These are phyloP conservation scores for Callyntrura guangdongensis DNA, from an alignment of 2,888 invertebrate genomes.

Conservation along the genomic window DNA sequence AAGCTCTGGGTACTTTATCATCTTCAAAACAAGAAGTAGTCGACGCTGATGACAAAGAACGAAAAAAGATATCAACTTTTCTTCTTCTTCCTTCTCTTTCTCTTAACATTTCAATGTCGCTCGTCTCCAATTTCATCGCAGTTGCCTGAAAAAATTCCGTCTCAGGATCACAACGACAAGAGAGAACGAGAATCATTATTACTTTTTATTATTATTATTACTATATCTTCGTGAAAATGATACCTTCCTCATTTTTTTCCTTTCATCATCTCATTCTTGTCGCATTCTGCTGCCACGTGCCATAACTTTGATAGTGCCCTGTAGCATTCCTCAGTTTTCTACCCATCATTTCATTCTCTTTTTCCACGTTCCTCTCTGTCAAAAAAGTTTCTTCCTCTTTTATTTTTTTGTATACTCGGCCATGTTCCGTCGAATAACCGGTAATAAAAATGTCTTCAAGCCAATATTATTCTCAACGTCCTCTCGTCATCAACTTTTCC, in stretches of 20 bases:
- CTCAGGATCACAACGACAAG: too few species aligned
- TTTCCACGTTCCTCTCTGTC: not conserved
- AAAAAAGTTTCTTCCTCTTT: not conserved
- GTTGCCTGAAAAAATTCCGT: not conserved
- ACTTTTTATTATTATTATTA: too few species aligned
- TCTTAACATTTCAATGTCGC: constrained; percentile 25
- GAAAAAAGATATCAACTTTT: too few species aligned
- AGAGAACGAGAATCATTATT: too few species aligned
- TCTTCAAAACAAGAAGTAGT: too few species aligned
- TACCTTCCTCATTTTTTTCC: constrained; percentile 24
- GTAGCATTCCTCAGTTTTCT: constrained; percentile 52
- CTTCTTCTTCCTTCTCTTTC: not conserved
- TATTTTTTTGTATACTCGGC: too few species aligned
- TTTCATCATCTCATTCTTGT: constrained; percentile 39
- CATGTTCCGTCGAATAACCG: constrained; percentile 27
- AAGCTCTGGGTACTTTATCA: not conserved
- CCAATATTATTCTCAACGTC: constrained; percentile 56
- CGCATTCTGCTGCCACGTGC: constrained; percentile 65
- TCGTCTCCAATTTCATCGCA: constrained; percentile 51
- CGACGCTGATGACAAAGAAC: too few species aligned
- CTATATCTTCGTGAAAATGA: not conserved
- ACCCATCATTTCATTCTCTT: constrained; percentile 38
- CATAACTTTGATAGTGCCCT: constrained; percentile 57
- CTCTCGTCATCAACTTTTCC: not conserved
- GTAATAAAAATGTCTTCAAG: constrained; percentile 67